A percentile compares a stretch with the other conserved stretches of the same genome.
Conservation (phyloP, 2,888 invertebrate genomes). For the Aphodius granarius region DNA sequence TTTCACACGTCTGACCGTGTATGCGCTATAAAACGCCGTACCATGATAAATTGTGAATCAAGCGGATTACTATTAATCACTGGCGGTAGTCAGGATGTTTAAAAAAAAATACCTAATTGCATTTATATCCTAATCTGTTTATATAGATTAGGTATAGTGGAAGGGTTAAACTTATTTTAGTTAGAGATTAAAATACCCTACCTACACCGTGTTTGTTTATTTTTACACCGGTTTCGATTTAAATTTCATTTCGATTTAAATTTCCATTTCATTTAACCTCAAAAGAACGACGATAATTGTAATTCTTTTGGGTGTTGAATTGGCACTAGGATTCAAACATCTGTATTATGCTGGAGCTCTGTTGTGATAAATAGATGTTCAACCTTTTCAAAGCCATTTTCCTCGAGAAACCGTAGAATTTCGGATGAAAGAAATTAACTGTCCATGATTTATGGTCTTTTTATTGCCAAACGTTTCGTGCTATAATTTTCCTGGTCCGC, state of each 20-base stretch:
- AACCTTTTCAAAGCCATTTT: neutral
- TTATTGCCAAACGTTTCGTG: neutral
- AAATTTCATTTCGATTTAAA: neutral
- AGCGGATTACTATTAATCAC: conserved; percentile 18
- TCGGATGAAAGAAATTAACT: neutral
- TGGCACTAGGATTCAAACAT: neutral
- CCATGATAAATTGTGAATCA: conserved; percentile 2
- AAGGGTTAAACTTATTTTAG: neutral
- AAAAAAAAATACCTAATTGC: neutral
- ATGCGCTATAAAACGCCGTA: conserved; percentile 11
- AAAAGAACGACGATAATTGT: neutral
- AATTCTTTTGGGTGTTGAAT: neutral
- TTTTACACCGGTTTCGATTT: neutral
- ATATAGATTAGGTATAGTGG: too few species aligned
- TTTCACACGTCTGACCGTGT: conserved; percentile 17
- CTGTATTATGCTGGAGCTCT: neutral
- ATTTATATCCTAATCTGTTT: neutral
- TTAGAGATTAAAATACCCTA: neutral
- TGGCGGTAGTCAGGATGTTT: neutral
- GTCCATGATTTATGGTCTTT: neutral
- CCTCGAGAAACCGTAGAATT: neutral
- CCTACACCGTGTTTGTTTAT: neutral
- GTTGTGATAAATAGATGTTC: neutral
- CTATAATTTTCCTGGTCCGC: neutral
- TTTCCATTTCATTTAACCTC: neutral